These are phyloP conservation scores for Diachasma alloeum DNA, from an alignment of 1,140 invertebrate genomes.

Conservation along the genomic window DNA sequence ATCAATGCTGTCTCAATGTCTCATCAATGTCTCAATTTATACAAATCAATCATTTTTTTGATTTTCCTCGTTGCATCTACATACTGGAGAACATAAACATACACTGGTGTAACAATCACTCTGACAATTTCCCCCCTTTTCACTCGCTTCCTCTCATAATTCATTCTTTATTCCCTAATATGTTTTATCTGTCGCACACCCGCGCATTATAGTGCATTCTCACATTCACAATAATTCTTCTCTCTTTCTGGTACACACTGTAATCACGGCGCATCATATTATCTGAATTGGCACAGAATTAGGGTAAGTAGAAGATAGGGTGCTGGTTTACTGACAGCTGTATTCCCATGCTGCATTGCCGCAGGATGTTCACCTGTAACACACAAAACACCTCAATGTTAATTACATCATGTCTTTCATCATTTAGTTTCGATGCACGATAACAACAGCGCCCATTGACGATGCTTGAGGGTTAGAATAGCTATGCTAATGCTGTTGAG, in stretches of 20 bases:
- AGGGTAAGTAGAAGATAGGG: conserved; percentile 60
- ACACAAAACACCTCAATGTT: conserved; percentile 40
- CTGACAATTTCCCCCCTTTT: not conserved
- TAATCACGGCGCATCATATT: conserved; percentile 47
- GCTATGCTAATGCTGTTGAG: not conserved
- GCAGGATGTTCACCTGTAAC: conserved; percentile 82
- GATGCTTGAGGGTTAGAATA: not conserved
- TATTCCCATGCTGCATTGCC: conserved; percentile 82
- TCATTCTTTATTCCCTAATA: not conserved
- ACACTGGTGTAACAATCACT: not conserved
- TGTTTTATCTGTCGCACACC: not conserved
- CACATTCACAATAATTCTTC: not conserved
- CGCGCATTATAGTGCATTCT: not conserved
- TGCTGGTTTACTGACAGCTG: conserved; percentile 58
- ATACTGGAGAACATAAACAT: not conserved
- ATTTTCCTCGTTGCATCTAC: not conserved
- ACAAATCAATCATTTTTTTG: not conserved
- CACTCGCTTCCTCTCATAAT: not conserved
- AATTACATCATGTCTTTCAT: not conserved
- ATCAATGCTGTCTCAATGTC: too few species aligned
- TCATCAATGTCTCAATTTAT: conserved; percentile 6
- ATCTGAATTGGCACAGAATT: conserved; percentile 61
- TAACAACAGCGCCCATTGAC: not conserved
- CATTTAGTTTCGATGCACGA: not conserved
- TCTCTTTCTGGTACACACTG: not conserved